These are phyloP conservation scores for Brachionus paranguensis DNA, from an alignment of 1,140 invertebrate genomes.

Conservation along the genomic window DNA sequence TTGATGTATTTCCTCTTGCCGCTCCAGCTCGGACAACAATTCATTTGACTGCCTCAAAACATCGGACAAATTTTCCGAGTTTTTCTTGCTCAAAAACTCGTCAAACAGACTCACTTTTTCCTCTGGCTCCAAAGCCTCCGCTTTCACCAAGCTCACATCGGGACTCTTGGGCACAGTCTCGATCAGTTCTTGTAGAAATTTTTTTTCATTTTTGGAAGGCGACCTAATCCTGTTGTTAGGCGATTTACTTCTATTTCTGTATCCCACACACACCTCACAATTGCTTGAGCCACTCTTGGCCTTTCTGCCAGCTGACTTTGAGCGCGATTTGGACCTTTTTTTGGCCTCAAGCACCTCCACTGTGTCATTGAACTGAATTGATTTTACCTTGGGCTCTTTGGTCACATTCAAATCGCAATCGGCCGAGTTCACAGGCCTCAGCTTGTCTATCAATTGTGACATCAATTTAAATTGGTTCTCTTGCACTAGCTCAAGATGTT, in stretches of 20 bases:
- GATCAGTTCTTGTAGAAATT: background rate
- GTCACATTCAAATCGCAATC: background rate
- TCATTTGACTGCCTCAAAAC: background rate
- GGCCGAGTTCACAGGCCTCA: background rate
- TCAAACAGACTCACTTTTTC: background rate
- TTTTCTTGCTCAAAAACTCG: background rate
- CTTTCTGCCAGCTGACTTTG: background rate
- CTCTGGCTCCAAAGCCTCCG: background rate
- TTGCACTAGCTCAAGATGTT: background rate
- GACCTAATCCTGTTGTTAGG: background rate
- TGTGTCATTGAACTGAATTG: conserved; percentile 4
- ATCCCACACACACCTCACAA: background rate
- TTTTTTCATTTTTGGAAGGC: background rate
- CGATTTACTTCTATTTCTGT: background rate
- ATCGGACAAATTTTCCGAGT: background rate
- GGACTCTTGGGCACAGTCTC: background rate
- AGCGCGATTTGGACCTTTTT: background rate
- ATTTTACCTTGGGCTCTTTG: background rate
- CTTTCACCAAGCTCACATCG: background rate
- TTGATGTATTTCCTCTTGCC: background rate
- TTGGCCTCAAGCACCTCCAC: background rate
- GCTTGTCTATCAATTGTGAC: conserved; percentile 20
- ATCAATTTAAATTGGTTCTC: conserved; percentile 28
- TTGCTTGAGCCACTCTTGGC: background rate
- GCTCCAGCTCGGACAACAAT: background rate